Conservation (phyloP, 2,797 vertebrate genomes). For the Gambusia yucatana region DNA sequence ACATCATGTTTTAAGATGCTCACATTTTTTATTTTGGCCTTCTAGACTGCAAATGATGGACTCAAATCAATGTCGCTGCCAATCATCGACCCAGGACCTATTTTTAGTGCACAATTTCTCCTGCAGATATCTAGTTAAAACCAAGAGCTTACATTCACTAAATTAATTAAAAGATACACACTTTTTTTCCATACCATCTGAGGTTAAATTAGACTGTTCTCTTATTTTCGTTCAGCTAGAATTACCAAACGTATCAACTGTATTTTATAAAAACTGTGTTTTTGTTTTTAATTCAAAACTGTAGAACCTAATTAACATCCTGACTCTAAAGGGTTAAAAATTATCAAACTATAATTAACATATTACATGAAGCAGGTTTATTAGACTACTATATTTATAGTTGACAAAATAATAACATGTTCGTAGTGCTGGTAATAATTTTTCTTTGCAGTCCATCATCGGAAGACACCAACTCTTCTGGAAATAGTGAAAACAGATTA, state of each 20-base stretch:
- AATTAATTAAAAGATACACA: background rate
- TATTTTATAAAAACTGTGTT: background rate
- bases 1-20: too few species aligned
- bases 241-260: background rate
- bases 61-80: too few species aligned
- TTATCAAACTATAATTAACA: background rate
- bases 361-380: background rate
- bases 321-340: background rate
- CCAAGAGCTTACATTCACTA: background rate
- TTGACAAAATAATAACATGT: background rate
- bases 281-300: background rate
- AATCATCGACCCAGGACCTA: too few species aligned
- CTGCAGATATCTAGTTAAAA: background rate
- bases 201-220: background rate
- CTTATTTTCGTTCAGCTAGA: background rate
- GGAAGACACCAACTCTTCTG: background rate
- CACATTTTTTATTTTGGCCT: too few species aligned
- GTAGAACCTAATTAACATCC: background rate
- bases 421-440: background rate
- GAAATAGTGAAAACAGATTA: background rate
- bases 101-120: too few species aligned
- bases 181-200: background rate
- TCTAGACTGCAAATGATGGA: too few species aligned
- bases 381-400: background rate
- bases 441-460: background rate